phyloP scores from a whole-genome alignment of 2,888 invertebrate species.

The Neoitamus cyanurus region DNA sequence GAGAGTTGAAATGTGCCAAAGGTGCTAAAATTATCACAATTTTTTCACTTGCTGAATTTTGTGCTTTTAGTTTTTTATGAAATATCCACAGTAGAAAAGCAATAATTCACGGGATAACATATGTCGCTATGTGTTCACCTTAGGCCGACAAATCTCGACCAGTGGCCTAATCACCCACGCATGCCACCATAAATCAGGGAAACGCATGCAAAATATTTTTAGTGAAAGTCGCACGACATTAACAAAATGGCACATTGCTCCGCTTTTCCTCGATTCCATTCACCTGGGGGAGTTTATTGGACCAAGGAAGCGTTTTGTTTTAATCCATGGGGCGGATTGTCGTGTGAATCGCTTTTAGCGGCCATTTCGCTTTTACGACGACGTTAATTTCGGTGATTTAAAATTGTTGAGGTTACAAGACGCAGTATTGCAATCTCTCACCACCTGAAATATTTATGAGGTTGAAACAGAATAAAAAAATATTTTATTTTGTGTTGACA shows the following conservation, averaged over 20 bases:
- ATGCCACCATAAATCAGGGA: not conserved
- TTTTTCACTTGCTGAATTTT: not conserved
- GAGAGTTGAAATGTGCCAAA: not conserved
- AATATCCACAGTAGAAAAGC: not conserved
- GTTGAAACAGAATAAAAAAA: not conserved
- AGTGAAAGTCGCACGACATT: conserved; percentile 22
- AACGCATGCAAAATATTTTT: not conserved
- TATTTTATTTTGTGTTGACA: not conserved
- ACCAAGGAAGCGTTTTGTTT: not conserved
- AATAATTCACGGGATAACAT: not conserved
- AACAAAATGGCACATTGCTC: not conserved
- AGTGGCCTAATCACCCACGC: not conserved
- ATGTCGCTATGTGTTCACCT: not conserved
- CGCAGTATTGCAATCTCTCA: not conserved
- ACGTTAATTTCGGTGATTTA: not conserved
- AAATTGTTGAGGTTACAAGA: not conserved
- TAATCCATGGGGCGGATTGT: not conserved
- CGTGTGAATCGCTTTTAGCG: not conserved
- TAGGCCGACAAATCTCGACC: not conserved
- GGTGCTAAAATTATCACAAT: not conserved
- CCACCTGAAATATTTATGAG: not conserved
- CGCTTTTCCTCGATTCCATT: not conserved
- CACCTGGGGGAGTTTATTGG: not conserved
- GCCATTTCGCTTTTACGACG: not conserved
- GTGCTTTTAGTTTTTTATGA: not conserved